Base-by-base conservation (phyloP, 2,797 vertebrate species). In the Sebastes hopkinsi region DNA sequence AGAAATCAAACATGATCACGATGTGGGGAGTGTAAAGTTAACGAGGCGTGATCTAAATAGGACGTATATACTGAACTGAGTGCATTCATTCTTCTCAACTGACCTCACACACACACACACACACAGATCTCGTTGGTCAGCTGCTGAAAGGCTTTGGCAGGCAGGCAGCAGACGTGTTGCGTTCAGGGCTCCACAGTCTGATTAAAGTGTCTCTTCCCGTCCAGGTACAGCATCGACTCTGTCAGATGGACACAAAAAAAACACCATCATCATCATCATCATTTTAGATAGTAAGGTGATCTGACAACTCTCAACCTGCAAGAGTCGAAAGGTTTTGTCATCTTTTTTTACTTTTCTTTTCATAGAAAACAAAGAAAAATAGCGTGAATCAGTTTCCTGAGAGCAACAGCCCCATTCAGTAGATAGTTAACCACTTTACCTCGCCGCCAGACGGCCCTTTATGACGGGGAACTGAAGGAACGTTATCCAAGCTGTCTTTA, bases 151-250 rank as follows among this genome's bases (percentile, higher is more conserved):
- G 68, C 67, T 78, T 71, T 75, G 34, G 38, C 64, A 38, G 72
- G 74, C 55, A 64, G 61, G 74, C 46, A 64, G 68, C 6, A 56
- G 18, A 20, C 18, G 2, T 54, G 65, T 52, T 56, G 32, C 2
- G 2, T 27, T 94, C 89, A 94, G 54, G 34, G 46, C 7, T 85
- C 94, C 88, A 95, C 89, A 0, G 94, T 93, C 84, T 95, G 90
- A 84, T 95, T 90, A 22, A 99, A 99, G 94, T 99, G 98, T 85
- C 98, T 95, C 85, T 97, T 97, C 72, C 98, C 98, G 34, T 99
- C 98, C 93, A 99, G 95, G 88, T 98, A 99, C 75, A 99, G 87
- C 98, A 99, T 99, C 65, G 98, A 99, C 90, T 99, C 98, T 99
- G 95, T 81, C 25, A 27, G 25, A 27, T 27, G 25, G 25, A 91